Conservation (phyloP, 1,140 invertebrate genomes). For the Panagrolaimus sp. region DNA sequence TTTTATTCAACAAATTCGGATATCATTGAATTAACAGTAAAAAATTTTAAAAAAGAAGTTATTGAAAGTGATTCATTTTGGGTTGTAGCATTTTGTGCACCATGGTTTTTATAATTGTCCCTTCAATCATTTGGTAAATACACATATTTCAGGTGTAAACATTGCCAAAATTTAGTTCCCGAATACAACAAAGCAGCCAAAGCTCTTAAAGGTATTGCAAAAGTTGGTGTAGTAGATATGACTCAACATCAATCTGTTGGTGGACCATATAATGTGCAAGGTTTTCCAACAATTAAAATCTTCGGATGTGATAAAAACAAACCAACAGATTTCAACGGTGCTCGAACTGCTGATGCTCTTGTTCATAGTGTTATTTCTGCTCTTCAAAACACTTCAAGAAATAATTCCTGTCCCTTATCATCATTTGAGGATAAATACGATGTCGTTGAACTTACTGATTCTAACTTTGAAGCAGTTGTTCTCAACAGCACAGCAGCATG, state of each 20-base stretch:
- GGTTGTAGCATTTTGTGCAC: too few species aligned
- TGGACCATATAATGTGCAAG: constrained; percentile 73
- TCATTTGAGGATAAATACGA: constrained; percentile 59
- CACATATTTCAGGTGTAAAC: too few species aligned
- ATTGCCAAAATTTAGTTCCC: constrained; percentile 59
- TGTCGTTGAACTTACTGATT: constrained; percentile 85
- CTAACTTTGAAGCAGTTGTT: constrained; percentile 84
- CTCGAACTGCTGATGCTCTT: constrained; percentile 75
- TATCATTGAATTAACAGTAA: too few species aligned
- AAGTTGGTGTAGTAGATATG: constrained; percentile 85
- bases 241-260: constrained; percentile 79
- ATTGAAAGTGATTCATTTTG: too few species aligned
- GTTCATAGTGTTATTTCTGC: constrained; percentile 70
- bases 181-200: constrained; percentile 81
- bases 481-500: constrained; percentile 69
- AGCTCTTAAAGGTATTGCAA: constrained; percentile 82
- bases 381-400: constrained; percentile 18
- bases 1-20: too few species aligned
- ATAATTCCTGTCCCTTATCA: too few species aligned
- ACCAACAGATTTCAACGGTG: constrained; percentile 77
- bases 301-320: constrained; percentile 80
- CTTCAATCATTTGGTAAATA: too few species aligned
- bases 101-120: too few species aligned
- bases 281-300: constrained; percentile 94
- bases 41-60: too few species aligned